Conservation (phyloP, 1,140 invertebrate species). For the Melitaea cinxia region DNA sequence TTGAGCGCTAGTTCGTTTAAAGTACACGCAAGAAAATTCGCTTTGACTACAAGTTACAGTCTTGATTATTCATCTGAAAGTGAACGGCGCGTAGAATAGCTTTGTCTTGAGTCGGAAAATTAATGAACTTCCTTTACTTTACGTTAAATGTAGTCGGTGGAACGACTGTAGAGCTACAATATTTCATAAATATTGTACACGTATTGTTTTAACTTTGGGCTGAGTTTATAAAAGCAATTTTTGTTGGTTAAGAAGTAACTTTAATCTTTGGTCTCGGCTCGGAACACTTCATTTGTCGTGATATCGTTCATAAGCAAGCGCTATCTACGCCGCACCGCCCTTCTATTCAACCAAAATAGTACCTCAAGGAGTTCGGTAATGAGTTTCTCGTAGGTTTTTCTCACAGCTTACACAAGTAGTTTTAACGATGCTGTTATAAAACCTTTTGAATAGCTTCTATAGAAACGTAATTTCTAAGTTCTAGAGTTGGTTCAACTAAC, state of each 20-base stretch:
- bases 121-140: slow-evolving; percentile 38
- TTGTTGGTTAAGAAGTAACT: slow-evolving; percentile 21
- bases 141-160: slow-evolving; percentile 28
- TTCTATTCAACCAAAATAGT: slow-evolving; percentile 74
- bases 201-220: slow-evolving; percentile 27
- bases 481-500: neutral
- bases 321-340: slow-evolving; percentile 61
- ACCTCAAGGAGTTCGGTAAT: slow-evolving; percentile 72
- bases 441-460: slow-evolving; percentile 12
- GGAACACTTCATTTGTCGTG: slow-evolving; percentile 69
- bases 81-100: slow-evolving; percentile 34
- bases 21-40: slow-evolving; percentile 26
- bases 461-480: slow-evolving; percentile 15
- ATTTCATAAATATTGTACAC: slow-evolving; percentile 30
- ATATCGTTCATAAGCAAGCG: slow-evolving; percentile 72
- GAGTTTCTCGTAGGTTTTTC: slow-evolving; percentile 57
- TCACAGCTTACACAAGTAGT: slow-evolving; percentile 32
- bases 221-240: slow-evolving; percentile 25
- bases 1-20: neutral
- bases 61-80: slow-evolving; percentile 39
- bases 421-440: slow-evolving; percentile 26
- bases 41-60: slow-evolving; percentile 35
- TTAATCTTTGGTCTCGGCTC: slow-evolving; percentile 26
- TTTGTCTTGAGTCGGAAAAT: slow-evolving; percentile 37
- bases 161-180: slow-evolving; percentile 24